Percentiles rank a stretch among this genome's conserved stretches.
phyloP scores from a whole-genome alignment of 1,140 invertebrate species.

The Orchestia grillus region DNA sequence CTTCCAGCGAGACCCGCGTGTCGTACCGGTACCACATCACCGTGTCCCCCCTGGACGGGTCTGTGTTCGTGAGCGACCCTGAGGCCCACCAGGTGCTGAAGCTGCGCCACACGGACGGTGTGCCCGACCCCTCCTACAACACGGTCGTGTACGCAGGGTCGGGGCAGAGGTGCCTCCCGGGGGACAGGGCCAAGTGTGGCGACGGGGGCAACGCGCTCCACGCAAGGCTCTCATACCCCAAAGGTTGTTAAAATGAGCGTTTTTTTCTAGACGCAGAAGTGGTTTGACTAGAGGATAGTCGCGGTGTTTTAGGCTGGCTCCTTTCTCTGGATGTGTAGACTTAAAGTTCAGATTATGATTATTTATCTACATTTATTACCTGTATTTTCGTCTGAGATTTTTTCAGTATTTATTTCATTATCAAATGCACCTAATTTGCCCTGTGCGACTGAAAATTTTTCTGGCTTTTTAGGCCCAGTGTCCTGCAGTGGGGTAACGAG shows the following conservation, averaged over 20 bases:
- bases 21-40: constrained; percentile 97
- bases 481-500: too few species aligned
- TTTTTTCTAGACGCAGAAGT: background rate
- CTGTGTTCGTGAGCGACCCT: constrained; percentile 93
- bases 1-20: constrained; percentile 84
- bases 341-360: too few species aligned
- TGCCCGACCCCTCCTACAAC: constrained; percentile 85
- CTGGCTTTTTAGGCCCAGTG: too few species aligned
- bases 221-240: constrained; percentile 94
- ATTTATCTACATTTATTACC: too few species aligned
- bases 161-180: constrained; percentile 91
- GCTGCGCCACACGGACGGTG: constrained; percentile 76
- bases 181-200: constrained; percentile 94
- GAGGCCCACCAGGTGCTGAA: constrained; percentile 94
- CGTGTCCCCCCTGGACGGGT: constrained; percentile 91
- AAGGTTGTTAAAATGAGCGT: constrained; percentile 74
- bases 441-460: too few species aligned
- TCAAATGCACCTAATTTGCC: too few species aligned
- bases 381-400: too few species aligned
- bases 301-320: too few species aligned
- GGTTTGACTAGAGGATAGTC: too few species aligned
- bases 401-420: too few species aligned
- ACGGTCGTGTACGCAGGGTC: constrained; percentile 93
- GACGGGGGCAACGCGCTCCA: constrained; percentile 91
- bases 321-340: too few species aligned